Evolutionary conservation across 2,113 vertebrate species (phyloP), one percentile per base, ranked within the genome.

Genomic region (Dendrocopos noguchii): DNA sequence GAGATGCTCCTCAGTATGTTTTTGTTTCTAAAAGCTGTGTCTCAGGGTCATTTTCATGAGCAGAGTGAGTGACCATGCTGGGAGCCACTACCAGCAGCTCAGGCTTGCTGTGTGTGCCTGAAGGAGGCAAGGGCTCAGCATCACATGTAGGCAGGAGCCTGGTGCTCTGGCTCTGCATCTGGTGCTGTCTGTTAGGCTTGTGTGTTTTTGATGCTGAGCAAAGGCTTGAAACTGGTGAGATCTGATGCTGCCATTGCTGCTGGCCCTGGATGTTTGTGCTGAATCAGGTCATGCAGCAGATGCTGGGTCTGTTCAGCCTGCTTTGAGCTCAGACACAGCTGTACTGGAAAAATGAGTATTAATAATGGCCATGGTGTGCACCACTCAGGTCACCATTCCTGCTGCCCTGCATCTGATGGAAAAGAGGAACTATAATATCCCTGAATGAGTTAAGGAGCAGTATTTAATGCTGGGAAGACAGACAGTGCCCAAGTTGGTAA

Each of bases 271-370:
- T 10, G 76, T 92, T 59, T 34, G 59, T 67, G 56, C 55, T 1
- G 2, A 28, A n/a, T 8, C 25, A 16, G 31, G 52, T 52, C 20
- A 39, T 39, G 39, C 39, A 39, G 39, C 39, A 39, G 39, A 6
- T 64, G 65, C 22, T 50, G 66, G 63, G 4, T 10, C 9, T 16
- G 52, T 20, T 56, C 33, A 28, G 39, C 24, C 66, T 65, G 36
- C 28, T 21, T 21, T 18, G 56, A 46, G 29, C 59, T 47, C 12
- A 0, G 63, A 56, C 56, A n/a, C 27, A 19, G 13, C 59, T 47
- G 14, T 33, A 7, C 34, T 20, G 44, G 65, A 27, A 18, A 19
- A 27, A 12, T 0, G 1, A 18, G 12, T 9, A 46, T 18, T 57
- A 14, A 27, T 31, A 28, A 25, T 16, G 22, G 0, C 47, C 20